A percentile compares a stretch with the other conserved stretches of the same genome.
Conservation (phyloP, 2,797 vertebrate species). For the Sphaeramia orbicularis region DNA sequence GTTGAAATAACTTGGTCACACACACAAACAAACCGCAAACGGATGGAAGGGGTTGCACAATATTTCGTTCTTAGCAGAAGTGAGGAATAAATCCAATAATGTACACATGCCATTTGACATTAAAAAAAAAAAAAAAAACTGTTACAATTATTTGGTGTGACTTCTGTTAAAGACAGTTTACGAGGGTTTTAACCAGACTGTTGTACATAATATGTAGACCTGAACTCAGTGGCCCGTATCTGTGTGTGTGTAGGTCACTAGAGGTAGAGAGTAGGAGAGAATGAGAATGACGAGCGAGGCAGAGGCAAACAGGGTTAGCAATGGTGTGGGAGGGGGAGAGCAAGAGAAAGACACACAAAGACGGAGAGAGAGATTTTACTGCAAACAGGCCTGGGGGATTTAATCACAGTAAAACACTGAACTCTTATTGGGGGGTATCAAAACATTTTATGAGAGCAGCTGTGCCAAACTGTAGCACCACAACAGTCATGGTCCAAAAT, state of each 20-base stretch:
- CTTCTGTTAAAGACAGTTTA: conserved; percentile 47
- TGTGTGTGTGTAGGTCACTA: conserved; percentile 64
- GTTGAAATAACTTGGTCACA: conserved; percentile 17
- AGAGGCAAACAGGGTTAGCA: conserved; percentile 39
- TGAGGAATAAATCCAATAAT: conserved; percentile 49
- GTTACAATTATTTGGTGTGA: conserved; percentile 42
- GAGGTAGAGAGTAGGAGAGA: conserved; percentile 63
- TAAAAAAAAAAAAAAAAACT: conserved; percentile 31
- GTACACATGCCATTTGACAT: conserved; percentile 46
- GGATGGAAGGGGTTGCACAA: conserved; percentile 6
- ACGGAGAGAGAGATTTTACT: conserved; percentile 68
- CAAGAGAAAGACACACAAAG: conserved; percentile 7
- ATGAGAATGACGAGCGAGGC: conserved; percentile 52
- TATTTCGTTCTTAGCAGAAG: conserved; percentile 11
- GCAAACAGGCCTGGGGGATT: conserved; percentile 76
- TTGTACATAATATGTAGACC: conserved; percentile 45
- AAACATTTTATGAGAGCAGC: conserved; percentile 81
- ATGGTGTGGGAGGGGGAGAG: conserved; percentile 48
- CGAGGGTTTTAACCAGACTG: conserved; percentile 46
- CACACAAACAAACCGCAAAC: conserved; percentile 5
- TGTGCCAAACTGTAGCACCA: conserved; percentile 78
- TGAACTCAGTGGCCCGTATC: conserved; percentile 60
- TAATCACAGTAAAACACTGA: conserved; percentile 84
- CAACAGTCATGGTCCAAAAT: conserved; percentile 66
- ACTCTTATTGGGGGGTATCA: conserved; percentile 81